Evolutionary conservation across 1,140 invertebrate genomes (phyloP), one percentile per base, ranked within the genome.

Genomic region (Meteorus sp.): DNA sequence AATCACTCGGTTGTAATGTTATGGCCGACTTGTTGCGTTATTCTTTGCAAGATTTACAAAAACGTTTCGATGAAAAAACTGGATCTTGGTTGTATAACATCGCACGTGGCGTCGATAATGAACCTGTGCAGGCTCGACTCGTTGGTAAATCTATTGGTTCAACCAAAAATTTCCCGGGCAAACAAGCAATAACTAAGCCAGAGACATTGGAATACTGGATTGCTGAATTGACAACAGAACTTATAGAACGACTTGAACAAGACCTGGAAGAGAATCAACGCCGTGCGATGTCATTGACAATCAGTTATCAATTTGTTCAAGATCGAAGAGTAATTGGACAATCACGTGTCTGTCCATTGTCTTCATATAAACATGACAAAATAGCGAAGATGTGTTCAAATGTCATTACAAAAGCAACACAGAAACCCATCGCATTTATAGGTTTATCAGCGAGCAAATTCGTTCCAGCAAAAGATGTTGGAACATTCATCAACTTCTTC

Each of bases 81-180:
- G 91, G 89, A 89, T 92, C 82, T 1, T 97, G 92, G 93, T 74
- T 99, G 11, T 92, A 91, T 73, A 87, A 92, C 68, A 88, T 98
- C 53, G 89, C 92, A n/a, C 83, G 88, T 60, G 97, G 97, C 7
- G 86, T 94, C 59, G 94, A 98, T 67, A 70, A 87, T 61, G 95
- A 98, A 70, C 86, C 89, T 22, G 95, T 98, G 0, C 88, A 83
- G 56, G 83, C 88, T 0, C 83, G 93, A 67, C 86, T 95, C 59
- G 85, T 95, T 47, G 83, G 93, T 1, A 97, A 98, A 76, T 97
- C 94, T 27, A 95, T 98, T 65, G 95, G 94, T 0, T 97, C 94
- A 70, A 94, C 92, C 69, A 98, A 98, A 81, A 93, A 91, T 66
- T 97, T 99, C 76, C 85, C 86, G 9, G 95, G 95, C 0, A 89